Evolutionary conservation across 2,888 invertebrate species (phyloP).

Genomic region (Digitonthophagus gazella): DNA sequence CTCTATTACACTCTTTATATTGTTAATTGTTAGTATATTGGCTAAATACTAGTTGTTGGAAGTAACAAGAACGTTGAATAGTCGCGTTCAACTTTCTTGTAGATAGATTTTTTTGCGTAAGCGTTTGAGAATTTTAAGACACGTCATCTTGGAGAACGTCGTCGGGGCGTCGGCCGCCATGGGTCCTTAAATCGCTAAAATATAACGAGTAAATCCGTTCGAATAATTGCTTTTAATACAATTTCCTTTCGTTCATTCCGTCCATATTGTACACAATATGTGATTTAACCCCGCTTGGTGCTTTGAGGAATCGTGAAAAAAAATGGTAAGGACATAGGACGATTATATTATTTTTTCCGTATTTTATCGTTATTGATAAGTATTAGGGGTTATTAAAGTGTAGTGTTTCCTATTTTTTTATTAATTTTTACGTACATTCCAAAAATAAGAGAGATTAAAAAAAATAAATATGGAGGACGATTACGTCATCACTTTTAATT

Average conservation of each 20-base stretch:
- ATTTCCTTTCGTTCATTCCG: constrained; percentile 17
- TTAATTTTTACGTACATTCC: not conserved
- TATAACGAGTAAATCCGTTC: constrained; percentile 12
- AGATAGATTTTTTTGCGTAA: constrained; percentile 18
- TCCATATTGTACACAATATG: not conserved
- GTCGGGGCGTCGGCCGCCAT: constrained; percentile 27
- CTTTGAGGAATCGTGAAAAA: constrained; percentile 15
- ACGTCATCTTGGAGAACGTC: constrained; percentile 28
- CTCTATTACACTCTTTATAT: constrained; percentile 30
- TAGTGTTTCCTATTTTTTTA: not conserved
- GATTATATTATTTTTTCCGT: not conserved
- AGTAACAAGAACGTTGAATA: constrained; percentile 31
- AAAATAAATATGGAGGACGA: not conserved
- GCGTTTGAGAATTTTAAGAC: constrained; percentile 25
- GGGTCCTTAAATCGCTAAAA: constrained; percentile 4
- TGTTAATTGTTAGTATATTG: constrained; percentile 32
- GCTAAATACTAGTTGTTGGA: constrained; percentile 27
- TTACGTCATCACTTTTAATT: constrained; percentile 18
- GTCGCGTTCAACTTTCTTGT: constrained; percentile 30
- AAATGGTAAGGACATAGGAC: constrained; percentile 26
- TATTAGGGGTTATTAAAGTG: not conserved
- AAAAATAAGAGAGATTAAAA: not conserved
- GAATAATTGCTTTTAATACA: constrained; percentile 15
- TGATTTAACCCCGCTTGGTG: constrained; percentile 14
- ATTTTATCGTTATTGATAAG: constrained; percentile 1